These are phyloP conservation scores for Catharus minimus DNA, from an alignment of 2,113 vertebrate species.

Conservation along the genomic window DNA sequence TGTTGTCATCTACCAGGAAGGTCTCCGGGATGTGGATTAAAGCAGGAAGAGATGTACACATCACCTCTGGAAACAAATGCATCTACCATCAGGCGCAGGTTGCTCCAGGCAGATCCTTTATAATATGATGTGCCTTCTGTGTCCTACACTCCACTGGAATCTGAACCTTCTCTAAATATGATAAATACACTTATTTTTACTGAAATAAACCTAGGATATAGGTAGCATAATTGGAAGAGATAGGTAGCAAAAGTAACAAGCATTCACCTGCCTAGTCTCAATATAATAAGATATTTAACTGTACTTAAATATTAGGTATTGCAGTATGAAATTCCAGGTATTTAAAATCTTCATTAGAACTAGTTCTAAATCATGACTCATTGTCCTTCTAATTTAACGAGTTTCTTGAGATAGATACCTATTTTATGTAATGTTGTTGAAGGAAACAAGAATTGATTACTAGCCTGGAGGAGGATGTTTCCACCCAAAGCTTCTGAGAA, in stretches of 20 bases:
- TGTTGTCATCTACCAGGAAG: not conserved
- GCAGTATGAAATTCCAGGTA: not conserved
- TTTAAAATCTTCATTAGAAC: not conserved
- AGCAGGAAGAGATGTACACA: not conserved
- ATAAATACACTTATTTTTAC: not conserved
- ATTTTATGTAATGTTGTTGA: not conserved
- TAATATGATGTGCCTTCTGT: not conserved
- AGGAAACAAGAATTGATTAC: not conserved
- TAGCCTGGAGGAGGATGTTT: not conserved
- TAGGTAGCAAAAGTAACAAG: not conserved
- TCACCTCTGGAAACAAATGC: not conserved
- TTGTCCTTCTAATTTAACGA: not conserved
- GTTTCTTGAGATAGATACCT: not conserved
- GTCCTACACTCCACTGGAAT: not conserved
- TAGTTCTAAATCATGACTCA: not conserved
- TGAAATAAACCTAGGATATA: not conserved
- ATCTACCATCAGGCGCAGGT: not conserved
- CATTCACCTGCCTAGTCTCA: not conserved
- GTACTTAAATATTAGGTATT: not conserved
- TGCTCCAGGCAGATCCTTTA: not conserved
- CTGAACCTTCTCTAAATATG: not conserved
- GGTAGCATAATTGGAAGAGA: not conserved
- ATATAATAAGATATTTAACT: not conserved
- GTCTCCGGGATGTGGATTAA: not conserved
- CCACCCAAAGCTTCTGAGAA: not conserved